Percentiles rank a stretch among this genome's conserved stretches.
phyloP scores from a whole-genome alignment of 2,797 vertebrate genomes.

The Cynopterus sphinx region DNA sequence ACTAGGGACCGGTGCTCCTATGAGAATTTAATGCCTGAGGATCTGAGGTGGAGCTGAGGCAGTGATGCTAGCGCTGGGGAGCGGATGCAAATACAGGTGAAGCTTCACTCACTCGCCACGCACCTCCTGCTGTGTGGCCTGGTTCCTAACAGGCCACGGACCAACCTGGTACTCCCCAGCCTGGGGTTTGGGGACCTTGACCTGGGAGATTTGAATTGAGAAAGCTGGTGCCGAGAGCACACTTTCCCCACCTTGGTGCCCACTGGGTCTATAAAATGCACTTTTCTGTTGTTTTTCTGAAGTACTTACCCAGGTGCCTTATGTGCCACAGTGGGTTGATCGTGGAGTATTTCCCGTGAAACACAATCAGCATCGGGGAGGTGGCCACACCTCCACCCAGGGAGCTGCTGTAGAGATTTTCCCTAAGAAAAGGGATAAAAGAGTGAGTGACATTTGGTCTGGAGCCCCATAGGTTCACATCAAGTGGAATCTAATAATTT shows the following conservation, averaged over 20 bases:
- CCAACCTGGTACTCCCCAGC: no score
- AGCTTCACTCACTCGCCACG: no score
- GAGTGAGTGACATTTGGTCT: background rate
- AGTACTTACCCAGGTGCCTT: conserved; percentile 86
- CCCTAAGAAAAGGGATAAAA: conserved; percentile 75
- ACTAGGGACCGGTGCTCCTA: no score
- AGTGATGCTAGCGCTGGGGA: no score
- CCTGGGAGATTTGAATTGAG: background rate
- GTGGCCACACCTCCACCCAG: conserved; percentile 88
- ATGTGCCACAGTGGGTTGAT: conserved; percentile 89
- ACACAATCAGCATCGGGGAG: conserved; percentile 90
- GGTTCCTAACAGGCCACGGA: no score
- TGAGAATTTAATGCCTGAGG: no score
- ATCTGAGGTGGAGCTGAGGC: no score
- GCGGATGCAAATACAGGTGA: no score
- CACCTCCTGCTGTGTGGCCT: no score
- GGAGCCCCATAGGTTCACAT: background rate
- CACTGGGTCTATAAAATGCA: background rate
- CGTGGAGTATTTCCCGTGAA: conserved; percentile 85
- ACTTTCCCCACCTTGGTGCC: background rate
- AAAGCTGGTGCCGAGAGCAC: background rate
- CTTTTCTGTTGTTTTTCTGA: background rate
- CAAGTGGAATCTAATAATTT: background rate
- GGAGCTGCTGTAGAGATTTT: conserved; percentile 89
- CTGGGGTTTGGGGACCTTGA: no score